These are phyloP conservation scores for Musca domestica DNA, from an alignment of 1,140 invertebrate species.

Conservation along the genomic window DNA sequence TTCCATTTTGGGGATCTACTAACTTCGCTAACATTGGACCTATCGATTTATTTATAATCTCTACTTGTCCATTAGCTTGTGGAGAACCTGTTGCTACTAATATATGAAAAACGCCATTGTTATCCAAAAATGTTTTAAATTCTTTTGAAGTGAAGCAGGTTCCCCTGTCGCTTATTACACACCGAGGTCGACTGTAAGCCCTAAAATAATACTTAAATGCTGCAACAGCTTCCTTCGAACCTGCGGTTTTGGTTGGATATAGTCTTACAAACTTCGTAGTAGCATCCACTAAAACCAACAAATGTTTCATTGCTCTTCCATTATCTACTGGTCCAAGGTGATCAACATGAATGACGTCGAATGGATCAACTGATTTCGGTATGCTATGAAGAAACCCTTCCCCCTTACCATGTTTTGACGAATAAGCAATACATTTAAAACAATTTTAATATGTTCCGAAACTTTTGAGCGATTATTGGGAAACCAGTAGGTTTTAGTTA, in stretches of 20 bases:
- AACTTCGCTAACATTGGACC: conserved; percentile 26
- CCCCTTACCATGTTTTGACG: conserved; percentile 32
- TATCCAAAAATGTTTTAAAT: conserved; percentile 1
- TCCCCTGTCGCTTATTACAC: neutral
- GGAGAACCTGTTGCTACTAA: conserved; percentile 40
- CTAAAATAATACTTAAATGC: conserved; percentile 10
- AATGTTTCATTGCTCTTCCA: too few relatives aligned
- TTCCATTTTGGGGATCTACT: neutral
- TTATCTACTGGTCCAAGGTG: conserved; percentile 42
- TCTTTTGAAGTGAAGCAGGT: conserved; percentile 20
- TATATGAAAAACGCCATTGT: neutral
- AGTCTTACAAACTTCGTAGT: conserved; percentile 29
- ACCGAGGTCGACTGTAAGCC: neutral
- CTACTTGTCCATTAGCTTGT: conserved; percentile 33
- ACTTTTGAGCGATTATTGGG: conserved; percentile 36
- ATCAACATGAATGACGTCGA: conserved; percentile 37
- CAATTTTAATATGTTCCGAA: conserved; percentile 33
- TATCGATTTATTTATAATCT: conserved; percentile 14
- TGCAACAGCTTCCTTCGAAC: neutral
- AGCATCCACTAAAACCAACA: too few relatives aligned
- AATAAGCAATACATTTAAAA: conserved; percentile 38
- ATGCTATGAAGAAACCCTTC: conserved; percentile 40
- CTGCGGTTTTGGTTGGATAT: neutral
- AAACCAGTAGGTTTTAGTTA: conserved; percentile 40
- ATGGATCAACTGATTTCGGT: conserved; percentile 34